Percentiles rank a stretch among this genome's conserved stretches.
Evolutionary conservation across 2,797 vertebrate genomes (phyloP).

Genomic region (Galagoides demidoff): DNA sequence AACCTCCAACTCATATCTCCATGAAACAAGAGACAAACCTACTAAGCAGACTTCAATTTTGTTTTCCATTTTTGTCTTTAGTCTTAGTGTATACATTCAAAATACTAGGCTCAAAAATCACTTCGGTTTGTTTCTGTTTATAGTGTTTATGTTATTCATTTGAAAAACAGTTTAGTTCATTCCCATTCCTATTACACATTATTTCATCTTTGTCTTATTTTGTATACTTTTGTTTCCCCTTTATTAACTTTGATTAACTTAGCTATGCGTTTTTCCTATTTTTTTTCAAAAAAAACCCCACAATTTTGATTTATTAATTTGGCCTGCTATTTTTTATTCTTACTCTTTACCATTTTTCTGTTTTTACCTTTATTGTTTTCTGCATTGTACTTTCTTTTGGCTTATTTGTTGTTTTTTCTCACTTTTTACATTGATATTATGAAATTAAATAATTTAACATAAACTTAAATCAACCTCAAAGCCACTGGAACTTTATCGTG

Average conservation of each 20-base stretch:
- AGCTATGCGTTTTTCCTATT: constrained; percentile 20
- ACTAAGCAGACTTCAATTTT: neutral
- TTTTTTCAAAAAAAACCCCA: constrained; percentile 16
- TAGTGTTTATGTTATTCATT: neutral
- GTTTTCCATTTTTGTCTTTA: neutral
- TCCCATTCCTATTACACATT: neutral
- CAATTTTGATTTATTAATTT: constrained; percentile 17
- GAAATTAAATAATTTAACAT: neutral
- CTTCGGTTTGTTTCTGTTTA: neutral
- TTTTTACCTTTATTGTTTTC: neutral
- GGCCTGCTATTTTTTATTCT: neutral
- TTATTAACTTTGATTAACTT: neutral
- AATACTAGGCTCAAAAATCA: neutral
- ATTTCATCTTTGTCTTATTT: constrained; percentile 28
- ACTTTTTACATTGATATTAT: neutral
- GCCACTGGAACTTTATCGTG: neutral
- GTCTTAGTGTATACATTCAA: neutral
- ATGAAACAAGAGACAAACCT: neutral
- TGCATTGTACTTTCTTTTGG: neutral
- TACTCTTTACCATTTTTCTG: neutral
- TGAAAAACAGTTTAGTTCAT: neutral
- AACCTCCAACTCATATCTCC: neutral
- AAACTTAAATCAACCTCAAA: neutral
- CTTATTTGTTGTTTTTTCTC: constrained; percentile 3
- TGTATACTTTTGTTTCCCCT: neutral